Percentiles rank a stretch among this genome's conserved stretches.
Evolutionary conservation across 2,888 invertebrate species (phyloP).

Genomic region (Epinotia nisella): DNA sequence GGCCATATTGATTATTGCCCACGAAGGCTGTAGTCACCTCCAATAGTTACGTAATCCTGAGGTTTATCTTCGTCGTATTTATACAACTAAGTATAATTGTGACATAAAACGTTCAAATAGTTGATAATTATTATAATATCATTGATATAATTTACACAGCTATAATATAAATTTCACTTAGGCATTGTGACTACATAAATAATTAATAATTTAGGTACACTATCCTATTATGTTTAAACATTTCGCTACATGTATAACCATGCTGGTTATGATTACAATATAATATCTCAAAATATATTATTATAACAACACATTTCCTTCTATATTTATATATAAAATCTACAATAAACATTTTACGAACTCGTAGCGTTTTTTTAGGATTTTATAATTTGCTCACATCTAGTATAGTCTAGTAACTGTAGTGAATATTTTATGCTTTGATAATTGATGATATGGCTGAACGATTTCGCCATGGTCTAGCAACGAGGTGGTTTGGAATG

Average conservation of each 20-base stretch:
- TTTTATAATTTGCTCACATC: constrained; percentile 36
- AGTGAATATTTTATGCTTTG: constrained; percentile 13
- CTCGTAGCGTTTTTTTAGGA: constrained; percentile 23
- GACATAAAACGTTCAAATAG: background rate
- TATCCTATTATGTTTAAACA: constrained; percentile 12
- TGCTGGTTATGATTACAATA: constrained; percentile 26
- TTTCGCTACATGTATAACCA: constrained; percentile 7
- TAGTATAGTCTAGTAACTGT: constrained; percentile 18
- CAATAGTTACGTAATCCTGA: background rate
- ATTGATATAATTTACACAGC: constrained; percentile 6
- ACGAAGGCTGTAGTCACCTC: too few species aligned
- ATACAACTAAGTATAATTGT: background rate
- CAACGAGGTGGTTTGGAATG: constrained; percentile 7
- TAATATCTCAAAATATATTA: constrained; percentile 40
- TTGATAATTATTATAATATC: background rate
- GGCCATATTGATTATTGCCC: too few species aligned
- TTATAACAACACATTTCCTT: constrained; percentile 11
- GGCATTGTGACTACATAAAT: constrained; percentile 18
- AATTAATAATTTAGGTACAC: constrained; percentile 2
- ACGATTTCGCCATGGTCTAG: background rate
- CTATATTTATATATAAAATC: constrained; percentile 39
- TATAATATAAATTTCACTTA: constrained; percentile 22
- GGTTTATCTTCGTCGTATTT: background rate
- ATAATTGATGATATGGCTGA: constrained; percentile 31
- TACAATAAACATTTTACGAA: constrained; percentile 17